These are phyloP conservation scores for Silurus aristotelis DNA, from an alignment of 2,797 vertebrate genomes.

Conservation along the genomic window DNA sequence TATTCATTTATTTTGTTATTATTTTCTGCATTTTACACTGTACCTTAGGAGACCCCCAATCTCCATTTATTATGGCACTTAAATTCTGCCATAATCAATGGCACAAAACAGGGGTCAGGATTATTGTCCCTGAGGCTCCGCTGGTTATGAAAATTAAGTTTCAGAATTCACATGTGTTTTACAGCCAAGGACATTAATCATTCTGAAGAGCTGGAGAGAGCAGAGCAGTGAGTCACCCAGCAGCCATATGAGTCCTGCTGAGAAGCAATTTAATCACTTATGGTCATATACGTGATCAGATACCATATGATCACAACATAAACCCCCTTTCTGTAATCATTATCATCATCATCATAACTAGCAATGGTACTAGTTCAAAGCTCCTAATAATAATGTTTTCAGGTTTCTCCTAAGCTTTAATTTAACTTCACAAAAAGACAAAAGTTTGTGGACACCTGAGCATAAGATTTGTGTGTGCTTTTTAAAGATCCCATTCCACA, in stretches of 20 bases:
- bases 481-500: too few species aligned
- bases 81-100: slow-evolving; percentile 14
- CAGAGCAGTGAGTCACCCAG: background rate
- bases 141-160: slow-evolving; percentile 18
- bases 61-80: slow-evolving; percentile 5
- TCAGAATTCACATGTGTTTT: slow-evolving; percentile 16
- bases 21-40: background rate
- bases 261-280: background rate
- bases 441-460: too few species aligned
- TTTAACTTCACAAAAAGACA: background rate
- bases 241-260: slow-evolving; percentile 1
- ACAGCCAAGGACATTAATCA: slow-evolving; percentile 7
- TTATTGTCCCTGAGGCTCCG: slow-evolving; percentile 25
- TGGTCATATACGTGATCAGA: slow-evolving; percentile 8
- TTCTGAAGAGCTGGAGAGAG: slow-evolving; percentile 1
- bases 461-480: too few species aligned
- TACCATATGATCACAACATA: background rate
- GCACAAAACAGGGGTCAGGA: slow-evolving; percentile 7
- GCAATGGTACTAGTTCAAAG: background rate
- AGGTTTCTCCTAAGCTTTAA: background rate
- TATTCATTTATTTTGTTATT: background rate
- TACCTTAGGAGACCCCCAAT: background rate
- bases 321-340: background rate
- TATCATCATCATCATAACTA: background rate
- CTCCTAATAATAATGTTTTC: background rate